Conservation (phyloP, 2,113 vertebrate genomes). For the Rhadina sibilatrix region DNA sequence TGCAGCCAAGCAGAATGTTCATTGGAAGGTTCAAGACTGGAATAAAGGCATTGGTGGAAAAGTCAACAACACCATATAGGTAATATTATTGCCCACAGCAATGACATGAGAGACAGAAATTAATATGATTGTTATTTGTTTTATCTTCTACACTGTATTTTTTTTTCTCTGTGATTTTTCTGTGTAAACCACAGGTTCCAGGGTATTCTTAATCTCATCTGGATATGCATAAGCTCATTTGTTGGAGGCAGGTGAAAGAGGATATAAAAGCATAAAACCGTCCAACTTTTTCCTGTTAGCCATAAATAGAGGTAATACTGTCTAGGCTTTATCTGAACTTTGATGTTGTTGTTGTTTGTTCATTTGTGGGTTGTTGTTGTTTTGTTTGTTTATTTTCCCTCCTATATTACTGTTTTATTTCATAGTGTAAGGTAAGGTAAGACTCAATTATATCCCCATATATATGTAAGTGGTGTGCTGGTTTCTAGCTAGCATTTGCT, state of each 20-base stretch:
- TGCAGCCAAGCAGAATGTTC: not conserved
- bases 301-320: not conserved
- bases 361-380: too few species aligned
- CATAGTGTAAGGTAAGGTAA: not conserved
- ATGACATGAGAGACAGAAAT: not conserved
- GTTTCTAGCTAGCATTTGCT: not conserved
- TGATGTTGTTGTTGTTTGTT: not conserved
- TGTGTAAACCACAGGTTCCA: not conserved
- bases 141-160: not conserved
- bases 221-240: not conserved
- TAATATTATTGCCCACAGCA: not conserved
- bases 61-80: not conserved
- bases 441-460: accelerated
- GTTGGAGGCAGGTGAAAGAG: not conserved
- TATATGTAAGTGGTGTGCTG: not conserved
- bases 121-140: not conserved
- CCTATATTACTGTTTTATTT: not conserved
- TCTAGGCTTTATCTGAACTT: not conserved
- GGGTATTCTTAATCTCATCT: not conserved
- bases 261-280: not conserved
- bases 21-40: not conserved
- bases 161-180: not conserved
- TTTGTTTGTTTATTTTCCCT: not conserved
- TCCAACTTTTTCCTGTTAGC: not conserved
- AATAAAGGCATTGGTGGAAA: not conserved